phyloP scores from a whole-genome alignment of 2,797 vertebrate genomes.

The Eutrigla gurnardus region DNA sequence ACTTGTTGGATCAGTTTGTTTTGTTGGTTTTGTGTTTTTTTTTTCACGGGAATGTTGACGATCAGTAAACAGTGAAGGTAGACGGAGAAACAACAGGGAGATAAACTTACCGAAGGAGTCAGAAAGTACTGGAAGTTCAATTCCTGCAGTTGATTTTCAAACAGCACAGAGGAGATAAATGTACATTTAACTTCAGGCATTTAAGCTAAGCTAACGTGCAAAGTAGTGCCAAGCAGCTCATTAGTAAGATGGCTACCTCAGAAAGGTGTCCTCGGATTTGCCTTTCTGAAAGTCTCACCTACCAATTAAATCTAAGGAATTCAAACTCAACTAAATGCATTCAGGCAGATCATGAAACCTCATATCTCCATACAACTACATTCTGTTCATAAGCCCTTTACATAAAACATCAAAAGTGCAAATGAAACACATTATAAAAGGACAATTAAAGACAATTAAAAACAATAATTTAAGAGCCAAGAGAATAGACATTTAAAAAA shows the following conservation, averaged over 20 bases:
- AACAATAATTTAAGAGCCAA: too few relatives aligned
- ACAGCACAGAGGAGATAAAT: neutral
- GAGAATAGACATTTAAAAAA: too few relatives aligned
- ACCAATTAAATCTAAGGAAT: neutral
- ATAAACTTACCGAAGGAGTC: neutral
- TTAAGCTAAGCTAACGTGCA: neutral
- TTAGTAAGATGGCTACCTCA: neutral
- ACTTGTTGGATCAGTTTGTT: neutral
- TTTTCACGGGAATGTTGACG: neutral
- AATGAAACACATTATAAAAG: too few relatives aligned
- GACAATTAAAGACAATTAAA: too few relatives aligned
- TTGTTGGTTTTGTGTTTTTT: neutral
- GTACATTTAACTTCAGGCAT: neutral
- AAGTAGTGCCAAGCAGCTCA: neutral
- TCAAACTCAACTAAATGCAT: neutral
- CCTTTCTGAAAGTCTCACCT: neutral
- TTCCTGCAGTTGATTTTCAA: neutral
- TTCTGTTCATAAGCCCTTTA: neutral
- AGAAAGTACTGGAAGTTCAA: neutral
- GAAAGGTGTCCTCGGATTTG: slow-evolving; percentile 4
- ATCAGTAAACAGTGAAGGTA: neutral
- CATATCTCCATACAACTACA: neutral
- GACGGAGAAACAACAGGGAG: neutral
- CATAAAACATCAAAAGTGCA: too few relatives aligned
- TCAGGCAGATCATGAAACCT: neutral